Evolutionary conservation across 2,797 vertebrate species (phyloP).

Genomic region (Acanthurus leucopareius): DNA sequence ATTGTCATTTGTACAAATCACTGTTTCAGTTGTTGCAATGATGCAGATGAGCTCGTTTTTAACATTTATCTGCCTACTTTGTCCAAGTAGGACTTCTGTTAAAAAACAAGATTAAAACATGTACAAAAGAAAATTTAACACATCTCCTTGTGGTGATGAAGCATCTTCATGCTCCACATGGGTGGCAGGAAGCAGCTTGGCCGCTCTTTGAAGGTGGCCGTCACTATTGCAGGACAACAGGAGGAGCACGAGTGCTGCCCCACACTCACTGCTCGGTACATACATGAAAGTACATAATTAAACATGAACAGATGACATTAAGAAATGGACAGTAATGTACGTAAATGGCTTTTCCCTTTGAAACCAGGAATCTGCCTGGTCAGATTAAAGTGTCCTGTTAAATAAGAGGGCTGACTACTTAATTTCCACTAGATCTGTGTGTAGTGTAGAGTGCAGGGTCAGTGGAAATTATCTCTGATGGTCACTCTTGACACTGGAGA

Average conservation of each 20-base stretch:
- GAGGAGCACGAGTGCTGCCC: conserved; percentile 7
- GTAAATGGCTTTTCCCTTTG: conserved; percentile 76
- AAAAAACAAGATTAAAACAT: conserved; percentile 44
- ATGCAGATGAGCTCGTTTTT: conserved; percentile 13
- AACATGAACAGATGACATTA: conserved; percentile 24
- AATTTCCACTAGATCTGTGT: conserved; percentile 22
- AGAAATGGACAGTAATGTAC: conserved; percentile 46
- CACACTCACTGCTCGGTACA: conserved; percentile 17
- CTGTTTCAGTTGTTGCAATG: conserved; percentile 45
- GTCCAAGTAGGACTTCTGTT: conserved; percentile 37
- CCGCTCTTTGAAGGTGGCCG: conserved; percentile 27
- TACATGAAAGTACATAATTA: conserved; percentile 1
- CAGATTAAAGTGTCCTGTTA: conserved; percentile 65
- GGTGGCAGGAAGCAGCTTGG: conserved; percentile 61
- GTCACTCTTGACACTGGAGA: not conserved
- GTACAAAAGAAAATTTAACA: conserved; percentile 14
- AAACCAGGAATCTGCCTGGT: conserved; percentile 66
- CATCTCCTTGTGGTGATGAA: conserved; percentile 26
- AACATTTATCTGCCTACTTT: conserved; percentile 22
- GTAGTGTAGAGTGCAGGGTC: conserved; percentile 43
- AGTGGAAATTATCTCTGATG: not conserved
- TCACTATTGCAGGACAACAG: conserved; percentile 28
- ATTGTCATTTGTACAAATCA: conserved; percentile 52
- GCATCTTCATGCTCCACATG: conserved; percentile 19
- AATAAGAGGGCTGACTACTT: conserved; percentile 19